A percentile compares a stretch with the other conserved stretches of the same genome.
phyloP scores from a whole-genome alignment of 2,113 vertebrate species.

The Pangasianodon gigas region DNA sequence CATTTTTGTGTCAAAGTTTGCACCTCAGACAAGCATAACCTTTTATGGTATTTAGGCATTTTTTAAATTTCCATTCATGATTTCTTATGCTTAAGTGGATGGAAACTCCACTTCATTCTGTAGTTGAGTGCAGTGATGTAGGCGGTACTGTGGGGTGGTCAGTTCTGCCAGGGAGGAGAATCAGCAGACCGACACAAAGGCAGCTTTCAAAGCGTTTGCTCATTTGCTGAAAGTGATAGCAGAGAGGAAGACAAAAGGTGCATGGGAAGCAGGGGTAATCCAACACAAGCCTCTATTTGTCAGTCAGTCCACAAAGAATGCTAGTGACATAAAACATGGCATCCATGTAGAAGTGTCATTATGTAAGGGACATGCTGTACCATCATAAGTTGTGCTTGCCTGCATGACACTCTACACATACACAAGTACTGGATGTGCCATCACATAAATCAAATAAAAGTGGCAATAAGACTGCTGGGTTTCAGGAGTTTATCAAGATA shows the following conservation, averaged over 20 bases:
- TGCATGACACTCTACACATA: background rate
- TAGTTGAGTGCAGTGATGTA: background rate
- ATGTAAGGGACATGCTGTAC: conserved; percentile 4
- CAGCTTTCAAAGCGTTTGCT: conserved; percentile 63
- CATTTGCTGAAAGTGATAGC: conserved; percentile 34
- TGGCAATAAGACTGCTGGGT: background rate
- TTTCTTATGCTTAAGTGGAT: background rate
- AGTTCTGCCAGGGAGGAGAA: conserved; percentile 24
- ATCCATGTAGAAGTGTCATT: background rate
- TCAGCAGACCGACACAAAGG: conserved; percentile 63
- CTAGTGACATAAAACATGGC: conserved; percentile 29
- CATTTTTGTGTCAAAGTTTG: background rate
- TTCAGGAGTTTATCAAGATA: background rate
- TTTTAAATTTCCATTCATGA: background rate
- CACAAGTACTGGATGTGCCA: background rate
- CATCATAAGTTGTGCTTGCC: background rate
- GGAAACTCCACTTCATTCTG: background rate
- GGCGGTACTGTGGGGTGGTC: background rate
- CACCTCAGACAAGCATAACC: no score
- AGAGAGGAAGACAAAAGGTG: conserved; percentile 30
- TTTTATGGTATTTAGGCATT: background rate
- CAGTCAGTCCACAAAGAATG: conserved; percentile 41
- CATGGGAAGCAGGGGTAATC: conserved; percentile 26
- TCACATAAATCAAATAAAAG: background rate
- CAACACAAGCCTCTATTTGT: conserved; percentile 64